Conservation (phyloP, 2,113 vertebrate genomes). For the Turnix velox region DNA sequence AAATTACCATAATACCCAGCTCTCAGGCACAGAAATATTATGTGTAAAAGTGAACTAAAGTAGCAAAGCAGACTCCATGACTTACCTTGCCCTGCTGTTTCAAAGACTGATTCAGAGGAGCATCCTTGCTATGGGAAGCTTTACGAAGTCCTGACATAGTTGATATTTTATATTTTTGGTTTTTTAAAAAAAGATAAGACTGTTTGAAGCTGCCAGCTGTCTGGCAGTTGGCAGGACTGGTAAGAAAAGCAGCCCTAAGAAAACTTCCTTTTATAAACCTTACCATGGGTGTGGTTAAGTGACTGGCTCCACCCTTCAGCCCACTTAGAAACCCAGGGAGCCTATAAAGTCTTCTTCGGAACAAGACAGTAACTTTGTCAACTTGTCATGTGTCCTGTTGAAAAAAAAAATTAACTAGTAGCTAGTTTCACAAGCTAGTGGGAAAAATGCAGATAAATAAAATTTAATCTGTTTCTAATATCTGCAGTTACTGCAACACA, state of each 20-base stretch:
- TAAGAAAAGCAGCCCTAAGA: neutral
- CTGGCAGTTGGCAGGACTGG: no score
- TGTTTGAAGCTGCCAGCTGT: neutral
- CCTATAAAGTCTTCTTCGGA: neutral
- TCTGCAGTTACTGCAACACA: neutral
- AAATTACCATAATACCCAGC: neutral
- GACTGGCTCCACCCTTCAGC: slow-evolving; percentile 25
- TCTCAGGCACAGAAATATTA: neutral
- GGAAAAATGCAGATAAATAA: neutral
- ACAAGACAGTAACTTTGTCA: neutral
- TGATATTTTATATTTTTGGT: neutral
- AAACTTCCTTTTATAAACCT: slow-evolving; percentile 34
- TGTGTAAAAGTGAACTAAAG: neutral
- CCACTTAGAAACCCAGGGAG: neutral
- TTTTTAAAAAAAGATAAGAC: neutral
- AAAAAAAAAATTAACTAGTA: neutral
- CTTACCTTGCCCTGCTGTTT: slow-evolving; percentile 51
- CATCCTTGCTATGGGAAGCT: neutral
- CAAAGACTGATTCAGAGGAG: neutral
- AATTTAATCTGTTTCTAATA: neutral
- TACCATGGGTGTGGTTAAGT: slow-evolving; percentile 29
- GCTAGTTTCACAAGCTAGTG: neutral
- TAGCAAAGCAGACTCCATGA: neutral
- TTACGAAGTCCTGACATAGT: neutral
- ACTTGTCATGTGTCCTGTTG: neutral